These are phyloP conservation scores for Planiliza haematocheilus DNA, from an alignment of 2,113 vertebrate genomes.

Conservation along the genomic window DNA sequence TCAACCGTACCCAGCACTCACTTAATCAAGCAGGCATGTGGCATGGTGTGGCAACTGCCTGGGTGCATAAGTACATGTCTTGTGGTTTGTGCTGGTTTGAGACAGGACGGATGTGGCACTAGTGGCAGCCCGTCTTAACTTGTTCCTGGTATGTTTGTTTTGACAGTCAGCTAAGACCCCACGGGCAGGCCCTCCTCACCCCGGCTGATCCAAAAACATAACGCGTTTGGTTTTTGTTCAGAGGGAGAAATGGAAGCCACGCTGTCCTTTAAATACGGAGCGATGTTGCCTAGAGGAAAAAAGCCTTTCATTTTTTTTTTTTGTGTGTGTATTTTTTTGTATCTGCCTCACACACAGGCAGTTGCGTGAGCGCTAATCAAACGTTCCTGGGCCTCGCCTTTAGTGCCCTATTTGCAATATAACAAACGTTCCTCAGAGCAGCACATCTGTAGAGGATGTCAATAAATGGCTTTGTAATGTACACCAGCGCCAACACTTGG, in stretches of 20 bases:
- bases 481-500: slow-evolving; percentile 68
- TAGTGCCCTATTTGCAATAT: slow-evolving; percentile 67
- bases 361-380: slow-evolving; percentile 64
- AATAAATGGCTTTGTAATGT: slow-evolving; percentile 79
- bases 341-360: slow-evolving; percentile 36
- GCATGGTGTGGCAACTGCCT: slow-evolving; percentile 74
- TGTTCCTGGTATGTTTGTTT: slow-evolving; percentile 82
- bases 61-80: slow-evolving; percentile 69
- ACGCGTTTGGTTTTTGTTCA: slow-evolving; percentile 74
- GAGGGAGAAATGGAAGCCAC: slow-evolving; percentile 75
- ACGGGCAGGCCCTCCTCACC: slow-evolving; percentile 58
- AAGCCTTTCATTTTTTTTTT: slow-evolving; percentile 53
- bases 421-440: slow-evolving; percentile 74
- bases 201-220: slow-evolving; percentile 69
- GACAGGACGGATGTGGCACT: slow-evolving; percentile 77
- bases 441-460: slow-evolving; percentile 80
- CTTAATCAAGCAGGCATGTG: slow-evolving; percentile 77
- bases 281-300: slow-evolving; percentile 65
- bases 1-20: slow-evolving; percentile 64
- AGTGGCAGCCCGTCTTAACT: slow-evolving; percentile 72
- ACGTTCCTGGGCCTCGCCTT: slow-evolving; percentile 69
- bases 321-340: slow-evolving; percentile 24
- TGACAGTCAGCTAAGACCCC: slow-evolving; percentile 80
- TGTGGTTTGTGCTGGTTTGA: slow-evolving; percentile 78
- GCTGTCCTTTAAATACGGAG: slow-evolving; percentile 71